A percentile compares a stretch with the other conserved stretches of the same genome.
These are phyloP conservation scores for Eudyptes chrysolophus DNA, from an alignment of 2,113 vertebrate genomes.

Conservation along the genomic window DNA sequence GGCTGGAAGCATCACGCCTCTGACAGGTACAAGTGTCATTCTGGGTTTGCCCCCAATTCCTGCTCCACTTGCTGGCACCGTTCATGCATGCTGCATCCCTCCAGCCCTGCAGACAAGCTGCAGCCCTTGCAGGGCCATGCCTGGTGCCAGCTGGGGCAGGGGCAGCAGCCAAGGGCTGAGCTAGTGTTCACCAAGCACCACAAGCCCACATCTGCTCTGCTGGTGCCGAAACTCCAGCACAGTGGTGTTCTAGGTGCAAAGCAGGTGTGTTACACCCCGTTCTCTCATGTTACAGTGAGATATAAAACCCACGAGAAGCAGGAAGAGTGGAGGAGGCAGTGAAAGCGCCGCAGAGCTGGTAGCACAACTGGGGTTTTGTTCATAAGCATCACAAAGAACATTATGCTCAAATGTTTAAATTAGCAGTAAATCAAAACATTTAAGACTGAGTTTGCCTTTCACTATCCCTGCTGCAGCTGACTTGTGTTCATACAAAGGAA, in stretches of 20 bases:
- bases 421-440: neutral
- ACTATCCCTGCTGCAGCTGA: neutral
- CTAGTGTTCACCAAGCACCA: neutral
- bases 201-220: neutral
- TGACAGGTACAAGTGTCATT: too few relatives aligned
- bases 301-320: neutral
- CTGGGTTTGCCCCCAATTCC: neutral
- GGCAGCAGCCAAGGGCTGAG: neutral
- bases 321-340: neutral
- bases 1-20: neutral
- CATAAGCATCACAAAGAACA: neutral
- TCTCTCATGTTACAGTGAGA: neutral
- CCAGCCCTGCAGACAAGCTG: neutral
- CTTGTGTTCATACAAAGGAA: neutral
- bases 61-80: rapidly evolving
- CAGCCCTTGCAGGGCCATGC: neutral
- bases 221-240: neutral
- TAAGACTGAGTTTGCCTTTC: neutral
- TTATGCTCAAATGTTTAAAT: neutral
- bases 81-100: rapidly evolving
- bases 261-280: neutral
- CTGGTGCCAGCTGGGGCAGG: neutral
- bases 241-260: neutral
- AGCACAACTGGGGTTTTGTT: neutral
- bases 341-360: neutral